Evolutionary conservation across 2,797 vertebrate species (phyloP).

Genomic region (Brachyrhaphis roseni): DNA sequence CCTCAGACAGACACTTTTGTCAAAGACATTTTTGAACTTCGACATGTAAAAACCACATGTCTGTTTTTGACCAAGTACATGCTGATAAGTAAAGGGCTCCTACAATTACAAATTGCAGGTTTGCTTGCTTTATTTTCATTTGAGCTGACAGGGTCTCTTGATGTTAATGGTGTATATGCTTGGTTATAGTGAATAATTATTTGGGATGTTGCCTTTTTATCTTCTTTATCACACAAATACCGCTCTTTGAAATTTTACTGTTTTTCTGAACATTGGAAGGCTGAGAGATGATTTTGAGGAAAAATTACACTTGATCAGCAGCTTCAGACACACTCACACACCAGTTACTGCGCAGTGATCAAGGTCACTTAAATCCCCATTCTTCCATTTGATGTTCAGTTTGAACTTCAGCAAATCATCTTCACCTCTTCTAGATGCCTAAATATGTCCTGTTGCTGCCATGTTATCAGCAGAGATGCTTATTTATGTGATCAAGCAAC

Average conservation of each 20-base stretch:
- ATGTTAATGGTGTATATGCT: too few species aligned
- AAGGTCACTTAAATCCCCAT: not conserved
- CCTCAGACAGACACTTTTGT: not conserved
- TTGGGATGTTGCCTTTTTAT: not conserved
- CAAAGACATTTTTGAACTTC: not conserved
- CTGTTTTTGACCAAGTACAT: not conserved
- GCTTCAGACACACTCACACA: not conserved
- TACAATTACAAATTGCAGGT: not conserved
- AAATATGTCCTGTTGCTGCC: not conserved
- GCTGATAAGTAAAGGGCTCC: not conserved
- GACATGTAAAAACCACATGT: not conserved
- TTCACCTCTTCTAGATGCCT: not conserved
- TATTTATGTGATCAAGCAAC: not conserved
- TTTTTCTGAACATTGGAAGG: not conserved
- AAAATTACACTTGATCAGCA: not conserved
- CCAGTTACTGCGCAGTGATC: not conserved
- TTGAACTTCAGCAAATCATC: not conserved
- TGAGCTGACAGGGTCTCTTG: not conserved
- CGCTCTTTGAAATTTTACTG: too few species aligned
- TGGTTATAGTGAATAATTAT: not conserved
- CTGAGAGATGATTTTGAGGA: not conserved
- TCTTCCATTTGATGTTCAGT: not conserved
- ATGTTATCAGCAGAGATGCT: too few species aligned
- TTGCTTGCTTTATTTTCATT: not conserved
- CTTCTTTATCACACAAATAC: not conserved